Evolutionary conservation across 2,797 vertebrate species (phyloP).

Genomic region (Gymnodraco acuticeps): DNA sequence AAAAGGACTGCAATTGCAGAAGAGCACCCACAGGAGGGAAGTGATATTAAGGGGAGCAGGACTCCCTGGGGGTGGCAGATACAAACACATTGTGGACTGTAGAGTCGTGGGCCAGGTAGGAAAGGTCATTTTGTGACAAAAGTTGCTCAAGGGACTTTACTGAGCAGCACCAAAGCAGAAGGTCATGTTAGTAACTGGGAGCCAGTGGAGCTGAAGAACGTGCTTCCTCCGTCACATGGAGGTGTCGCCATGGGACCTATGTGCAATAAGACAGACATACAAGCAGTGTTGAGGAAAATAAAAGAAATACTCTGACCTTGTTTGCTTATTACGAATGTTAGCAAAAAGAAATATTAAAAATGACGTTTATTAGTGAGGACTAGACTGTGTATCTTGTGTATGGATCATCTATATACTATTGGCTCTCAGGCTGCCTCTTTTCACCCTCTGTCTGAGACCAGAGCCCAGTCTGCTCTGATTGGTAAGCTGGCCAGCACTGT

Average conservation of each 20-base stretch:
- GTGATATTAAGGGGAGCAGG: constrained; percentile 73
- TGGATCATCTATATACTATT: background rate
- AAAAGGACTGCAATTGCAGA: constrained; percentile 49
- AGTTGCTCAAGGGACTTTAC: constrained; percentile 72
- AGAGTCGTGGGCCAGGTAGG: constrained; percentile 72
- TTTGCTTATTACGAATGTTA: constrained; percentile 34
- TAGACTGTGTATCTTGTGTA: background rate
- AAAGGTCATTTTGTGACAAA: constrained; percentile 81
- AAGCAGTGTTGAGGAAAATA: constrained; percentile 7
- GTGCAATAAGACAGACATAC: constrained; percentile 9
- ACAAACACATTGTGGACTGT: constrained; percentile 73
- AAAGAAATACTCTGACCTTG: constrained; percentile 7
- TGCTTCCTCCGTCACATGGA: constrained; percentile 51
- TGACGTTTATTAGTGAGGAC: too few species aligned
- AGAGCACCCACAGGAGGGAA: constrained; percentile 60
- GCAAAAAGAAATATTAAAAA: background rate
- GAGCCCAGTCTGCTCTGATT: too few species aligned
- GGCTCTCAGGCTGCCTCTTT: too few species aligned
- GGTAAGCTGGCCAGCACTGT: too few species aligned
- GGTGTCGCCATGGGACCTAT: constrained; percentile 31
- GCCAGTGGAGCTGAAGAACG: constrained; percentile 50
- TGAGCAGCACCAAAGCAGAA: constrained; percentile 70
- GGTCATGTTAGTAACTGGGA: constrained; percentile 73
- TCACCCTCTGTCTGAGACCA: too few species aligned
- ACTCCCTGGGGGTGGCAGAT: constrained; percentile 68